Percentiles rank a stretch among this genome's conserved stretches.
These are phyloP conservation scores for Pardosa pseudoannulata DNA, from an alignment of 2,888 invertebrate genomes.

Conservation along the genomic window DNA sequence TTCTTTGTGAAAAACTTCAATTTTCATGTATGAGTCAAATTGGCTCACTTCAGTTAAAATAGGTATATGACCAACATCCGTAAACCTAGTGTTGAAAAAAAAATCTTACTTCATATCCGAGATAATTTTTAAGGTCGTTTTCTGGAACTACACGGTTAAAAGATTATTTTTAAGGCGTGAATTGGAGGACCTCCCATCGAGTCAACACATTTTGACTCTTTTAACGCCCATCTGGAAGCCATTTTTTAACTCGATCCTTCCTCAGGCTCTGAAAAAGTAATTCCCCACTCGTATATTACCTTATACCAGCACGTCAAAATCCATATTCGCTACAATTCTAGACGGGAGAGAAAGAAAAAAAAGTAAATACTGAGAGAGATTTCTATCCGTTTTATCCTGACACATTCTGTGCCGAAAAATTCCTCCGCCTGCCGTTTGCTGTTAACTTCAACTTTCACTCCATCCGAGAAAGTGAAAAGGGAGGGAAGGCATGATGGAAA, in stretches of 20 bases:
- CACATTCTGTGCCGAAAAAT: slow-evolving; percentile 35
- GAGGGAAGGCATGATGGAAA: no score
- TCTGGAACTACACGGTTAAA: no score
- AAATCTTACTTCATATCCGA: no score
- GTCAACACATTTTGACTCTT: background rate
- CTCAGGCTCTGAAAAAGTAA: background rate
- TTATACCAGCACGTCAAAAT: background rate
- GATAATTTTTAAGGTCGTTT: no score
- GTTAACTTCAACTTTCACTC: slow-evolving; percentile 52
- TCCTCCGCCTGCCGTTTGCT: slow-evolving; percentile 42
- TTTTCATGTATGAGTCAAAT: no score
- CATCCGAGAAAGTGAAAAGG: no score
- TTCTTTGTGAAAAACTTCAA: no score
- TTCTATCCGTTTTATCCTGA: slow-evolving; percentile 11
- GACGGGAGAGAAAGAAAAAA: no score
- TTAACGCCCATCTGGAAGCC: background rate
- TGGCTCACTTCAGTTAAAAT: no score
- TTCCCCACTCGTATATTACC: background rate
- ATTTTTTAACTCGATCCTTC: background rate
- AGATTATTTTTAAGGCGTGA: background rate
- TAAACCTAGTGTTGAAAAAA: no score
- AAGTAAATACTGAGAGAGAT: no score
- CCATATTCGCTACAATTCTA: background rate
- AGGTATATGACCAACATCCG: no score
- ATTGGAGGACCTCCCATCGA: background rate